Evolutionary conservation across 2,888 invertebrate species (phyloP), one percentile per base, ranked within the genome.

Genomic region (Orchesella flavescens): DNA sequence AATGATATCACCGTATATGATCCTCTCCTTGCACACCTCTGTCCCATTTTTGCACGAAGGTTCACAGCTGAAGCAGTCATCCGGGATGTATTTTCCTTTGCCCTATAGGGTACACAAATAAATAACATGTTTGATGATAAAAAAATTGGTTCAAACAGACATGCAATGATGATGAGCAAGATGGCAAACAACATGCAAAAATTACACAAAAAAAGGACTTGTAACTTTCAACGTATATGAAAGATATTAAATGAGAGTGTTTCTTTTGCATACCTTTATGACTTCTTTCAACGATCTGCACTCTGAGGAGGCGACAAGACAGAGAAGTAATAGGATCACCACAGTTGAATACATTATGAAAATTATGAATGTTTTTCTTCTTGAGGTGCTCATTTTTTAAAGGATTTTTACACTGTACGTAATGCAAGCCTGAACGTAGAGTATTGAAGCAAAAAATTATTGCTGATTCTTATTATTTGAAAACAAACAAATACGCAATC

Each of bases 141-240:
- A 34, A 34, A 34, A 34, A 34, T 4, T 34, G 34, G 34, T 34
- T 34, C 34, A 34, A 61, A 53, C n/a, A 24, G n/a, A 74, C 7
- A 24, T 19, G n/a, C 15, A 61, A 73, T 73, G 17, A 24, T 55
- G 46, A 23, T 9, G 49, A n/a, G n/a, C 5, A n/a, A n/a, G n/a
- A n/a, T n/a, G n/a, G n/a, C n/a, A n/a, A 21, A 15, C 13, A 74
- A 55, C n/a, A 21, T 69, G 69, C 46, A 57, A 34, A 7, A 61
- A 23, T 13, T 63, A 57, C 44, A 24, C 73, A 59, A 90, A 90
- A 97, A 69, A 3, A 21, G n/a, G n/a, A n/a, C n/a, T n/a, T n/a
- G 23, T 49, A 24, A 4, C 13, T 10, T 24, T 34, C 34, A 34
- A 7, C 34, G 2, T 34, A 34, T 34, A 34, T 5, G 34, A 2